Evolutionary conservation across 2,888 invertebrate species (phyloP).

Genomic region (Scaptomyza caliginosa): DNA sequence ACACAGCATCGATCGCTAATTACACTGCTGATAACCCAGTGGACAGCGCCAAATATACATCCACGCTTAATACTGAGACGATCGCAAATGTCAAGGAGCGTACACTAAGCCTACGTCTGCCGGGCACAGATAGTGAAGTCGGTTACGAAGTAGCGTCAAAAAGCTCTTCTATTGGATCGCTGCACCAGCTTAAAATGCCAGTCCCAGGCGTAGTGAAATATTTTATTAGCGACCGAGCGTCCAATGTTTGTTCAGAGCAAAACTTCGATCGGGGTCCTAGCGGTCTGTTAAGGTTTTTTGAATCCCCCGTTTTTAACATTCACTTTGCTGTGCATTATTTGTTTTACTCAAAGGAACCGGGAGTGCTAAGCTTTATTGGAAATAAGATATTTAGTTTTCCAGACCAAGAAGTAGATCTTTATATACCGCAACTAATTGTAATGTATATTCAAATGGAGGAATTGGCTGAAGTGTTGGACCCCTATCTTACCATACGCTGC

Average conservation of each 20-base stretch:
- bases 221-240: conserved; percentile 80
- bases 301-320: conserved; percentile 99
- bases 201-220: conserved; percentile 84
- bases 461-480: conserved; percentile 96
- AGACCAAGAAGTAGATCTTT: conserved; percentile 96
- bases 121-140: conserved; percentile 53
- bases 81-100: conserved; percentile 58
- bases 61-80: background rate
- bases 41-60: conserved; percentile 12
- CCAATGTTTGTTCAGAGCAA: conserved; percentile 49
- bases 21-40: conserved; percentile 47
- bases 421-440: conserved; percentile 98
- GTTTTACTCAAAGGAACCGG: conserved; percentile 98
- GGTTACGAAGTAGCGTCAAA: conserved; percentile 55
- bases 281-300: conserved; percentile 90
- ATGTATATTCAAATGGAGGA: conserved; percentile 99
- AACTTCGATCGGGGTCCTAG: conserved; percentile 83
- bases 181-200: conserved; percentile 82
- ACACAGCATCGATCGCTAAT: conserved; percentile 59
- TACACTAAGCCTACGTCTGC: conserved; percentile 75
- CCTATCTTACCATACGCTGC: conserved; percentile 93
- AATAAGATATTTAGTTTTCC: conserved; percentile 98
- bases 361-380: conserved; percentile 98
- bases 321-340: conserved; percentile 99
- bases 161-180: conserved; percentile 81